Percentiles rank a stretch among this genome's conserved stretches.
phyloP scores from a whole-genome alignment of 2,888 invertebrate genomes.

The Sphinx pinastri region DNA sequence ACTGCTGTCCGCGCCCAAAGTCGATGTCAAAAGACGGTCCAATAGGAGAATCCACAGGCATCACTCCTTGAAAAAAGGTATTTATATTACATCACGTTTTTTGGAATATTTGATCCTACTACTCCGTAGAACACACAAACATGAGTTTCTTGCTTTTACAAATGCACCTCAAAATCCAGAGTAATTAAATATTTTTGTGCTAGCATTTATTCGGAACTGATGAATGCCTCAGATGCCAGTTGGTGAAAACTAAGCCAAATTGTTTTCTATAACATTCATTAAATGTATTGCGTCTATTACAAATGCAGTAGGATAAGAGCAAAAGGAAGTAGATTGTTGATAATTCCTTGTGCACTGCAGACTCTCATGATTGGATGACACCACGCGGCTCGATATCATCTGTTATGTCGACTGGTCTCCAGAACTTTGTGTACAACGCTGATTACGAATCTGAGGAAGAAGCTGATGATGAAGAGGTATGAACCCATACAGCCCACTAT shows the following conservation, averaged over 20 bases:
- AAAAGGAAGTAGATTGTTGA: not conserved
- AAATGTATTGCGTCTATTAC: not conserved
- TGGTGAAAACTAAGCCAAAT: no score
- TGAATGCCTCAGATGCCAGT: no score
- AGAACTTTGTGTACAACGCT: constrained; percentile 67
- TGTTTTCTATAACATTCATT: no score
- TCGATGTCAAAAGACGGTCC: constrained; percentile 67
- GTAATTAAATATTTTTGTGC: no score
- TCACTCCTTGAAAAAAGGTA: constrained; percentile 73
- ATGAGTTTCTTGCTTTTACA: no score
- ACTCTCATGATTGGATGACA: constrained; percentile 77
- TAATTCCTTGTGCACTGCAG: constrained; percentile 41
- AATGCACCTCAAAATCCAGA: no score
- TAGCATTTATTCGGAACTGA: no score
- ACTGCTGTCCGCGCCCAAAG: constrained; percentile 48
- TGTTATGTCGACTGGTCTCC: constrained; percentile 69
- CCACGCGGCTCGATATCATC: constrained; percentile 75
- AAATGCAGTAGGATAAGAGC: no score
- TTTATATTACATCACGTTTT: not conserved
- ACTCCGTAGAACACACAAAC: no score
- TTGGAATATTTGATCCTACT: no score
- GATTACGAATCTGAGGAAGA: constrained; percentile 65
- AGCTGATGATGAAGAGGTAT: constrained; percentile 70
- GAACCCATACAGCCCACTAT: no score
- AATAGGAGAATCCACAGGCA: constrained; percentile 64